phyloP scores from a whole-genome alignment of 2,888 invertebrate species.

The Nymphalis urticae region DNA sequence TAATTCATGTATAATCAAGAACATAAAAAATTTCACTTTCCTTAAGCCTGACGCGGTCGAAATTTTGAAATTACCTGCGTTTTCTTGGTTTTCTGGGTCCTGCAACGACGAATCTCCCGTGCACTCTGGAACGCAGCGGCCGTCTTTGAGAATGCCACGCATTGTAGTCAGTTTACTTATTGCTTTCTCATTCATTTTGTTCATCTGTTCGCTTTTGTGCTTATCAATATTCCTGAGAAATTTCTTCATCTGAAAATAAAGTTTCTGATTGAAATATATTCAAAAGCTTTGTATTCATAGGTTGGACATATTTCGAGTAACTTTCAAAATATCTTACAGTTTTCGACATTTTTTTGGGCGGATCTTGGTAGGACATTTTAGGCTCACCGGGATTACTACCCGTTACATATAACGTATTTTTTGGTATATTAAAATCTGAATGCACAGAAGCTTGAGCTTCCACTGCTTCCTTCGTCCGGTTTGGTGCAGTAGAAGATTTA shows the following conservation, averaged over 20 bases:
- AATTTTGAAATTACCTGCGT: conserved; percentile 44
- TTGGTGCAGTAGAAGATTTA: conserved; percentile 67
- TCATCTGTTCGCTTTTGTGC: conserved; percentile 67
- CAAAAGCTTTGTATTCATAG: not conserved
- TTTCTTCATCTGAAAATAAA: conserved; percentile 67
- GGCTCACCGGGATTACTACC: conserved; percentile 78
- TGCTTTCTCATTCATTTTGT: conserved; percentile 60
- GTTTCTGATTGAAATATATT: not conserved
- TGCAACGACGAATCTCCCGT: conserved; percentile 70
- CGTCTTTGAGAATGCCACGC: conserved; percentile 73
- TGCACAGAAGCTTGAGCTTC: conserved; percentile 62
- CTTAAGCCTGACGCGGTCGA: not conserved
- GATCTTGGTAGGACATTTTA: conserved; percentile 72
- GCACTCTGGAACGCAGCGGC: conserved; percentile 71
- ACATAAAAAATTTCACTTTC: too few species aligned
- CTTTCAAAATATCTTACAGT: conserved; percentile 52
- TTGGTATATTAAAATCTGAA: conserved; percentile 72
- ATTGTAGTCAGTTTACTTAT: conserved; percentile 70
- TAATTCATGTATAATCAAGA: too few species aligned
- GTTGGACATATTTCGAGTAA: conserved; percentile 5
- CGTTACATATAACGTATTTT: conserved; percentile 71
- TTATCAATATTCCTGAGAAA: conserved; percentile 75
- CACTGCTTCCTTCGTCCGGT: conserved; percentile 54
- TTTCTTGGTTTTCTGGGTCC: conserved; percentile 53
- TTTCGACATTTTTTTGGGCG: conserved; percentile 75